These are phyloP conservation scores for Caenorhabditis sp. DNA, from an alignment of 2,888 invertebrate species.

Conservation along the genomic window DNA sequence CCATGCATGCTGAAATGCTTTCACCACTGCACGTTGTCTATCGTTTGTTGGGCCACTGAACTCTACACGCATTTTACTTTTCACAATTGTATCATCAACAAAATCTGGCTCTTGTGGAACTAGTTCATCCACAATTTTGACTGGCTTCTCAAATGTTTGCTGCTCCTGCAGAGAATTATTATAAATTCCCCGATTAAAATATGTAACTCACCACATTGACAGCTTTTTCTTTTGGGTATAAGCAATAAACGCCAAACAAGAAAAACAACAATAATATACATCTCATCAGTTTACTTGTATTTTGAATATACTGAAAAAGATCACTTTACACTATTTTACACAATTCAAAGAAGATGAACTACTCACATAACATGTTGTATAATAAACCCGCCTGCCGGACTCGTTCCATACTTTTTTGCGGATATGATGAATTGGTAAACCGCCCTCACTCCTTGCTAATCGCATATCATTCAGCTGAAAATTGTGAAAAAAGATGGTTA, in stretches of 20 bases:
- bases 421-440: conserved; percentile 25
- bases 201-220: background rate
- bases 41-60: conserved; percentile 80
- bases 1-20: conserved; percentile 85
- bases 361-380: conserved; percentile 18
- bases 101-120: background rate
- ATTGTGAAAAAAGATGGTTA: background rate
- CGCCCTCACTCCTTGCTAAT: conserved; percentile 21
- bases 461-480: conserved; percentile 38
- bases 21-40: conserved; percentile 84
- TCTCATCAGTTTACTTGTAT: background rate
- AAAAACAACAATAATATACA: background rate
- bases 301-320: background rate
- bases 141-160: background rate
- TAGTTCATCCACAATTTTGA: background rate
- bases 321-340: background rate
- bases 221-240: background rate
- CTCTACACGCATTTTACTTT: conserved; percentile 2
- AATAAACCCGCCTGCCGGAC: background rate
- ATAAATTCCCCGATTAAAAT: background rate
- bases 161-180: too few species aligned
- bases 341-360: background rate
- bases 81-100: background rate
- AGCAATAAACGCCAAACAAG: background rate
- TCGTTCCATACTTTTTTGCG: conserved; percentile 1